Conservation (phyloP, 2,113 vertebrate species). For the Myiozetetes cayanensis region DNA sequence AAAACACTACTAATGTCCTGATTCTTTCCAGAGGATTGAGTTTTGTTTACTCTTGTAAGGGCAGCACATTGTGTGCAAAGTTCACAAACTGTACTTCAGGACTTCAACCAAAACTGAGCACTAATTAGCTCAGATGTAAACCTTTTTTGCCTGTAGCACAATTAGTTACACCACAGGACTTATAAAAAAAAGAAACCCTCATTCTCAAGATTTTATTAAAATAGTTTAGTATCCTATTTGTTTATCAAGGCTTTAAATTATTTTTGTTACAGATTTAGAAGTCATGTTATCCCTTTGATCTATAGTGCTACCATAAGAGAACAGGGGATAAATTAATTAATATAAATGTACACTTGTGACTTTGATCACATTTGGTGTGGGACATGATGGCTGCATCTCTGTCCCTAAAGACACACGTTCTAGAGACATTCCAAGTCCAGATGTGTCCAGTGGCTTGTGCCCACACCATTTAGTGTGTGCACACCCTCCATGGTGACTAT, state of each 20-base stretch:
- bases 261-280: not conserved
- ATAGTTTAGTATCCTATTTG: not conserved
- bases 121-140: not conserved
- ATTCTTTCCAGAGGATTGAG: not conserved
- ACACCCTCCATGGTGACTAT: not conserved
- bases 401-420: not conserved
- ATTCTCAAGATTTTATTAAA: not conserved
- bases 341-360: not conserved
- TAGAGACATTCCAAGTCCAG: not conserved
- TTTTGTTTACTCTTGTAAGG: not conserved
- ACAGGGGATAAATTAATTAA: not conserved
- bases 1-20: not conserved
- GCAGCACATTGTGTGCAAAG: not conserved
- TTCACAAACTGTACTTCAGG: not conserved
- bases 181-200: not conserved
- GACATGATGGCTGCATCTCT: not conserved
- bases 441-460: not conserved
- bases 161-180: not conserved
- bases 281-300: not conserved
- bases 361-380: not conserved
- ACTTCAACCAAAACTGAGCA: not conserved
- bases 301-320: not conserved
- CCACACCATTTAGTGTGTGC: not conserved
- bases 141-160: not conserved
- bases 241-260: not conserved